Base-by-base conservation (phyloP, 1,140 invertebrate genomes). In the Ooceraea biroi region DNA sequence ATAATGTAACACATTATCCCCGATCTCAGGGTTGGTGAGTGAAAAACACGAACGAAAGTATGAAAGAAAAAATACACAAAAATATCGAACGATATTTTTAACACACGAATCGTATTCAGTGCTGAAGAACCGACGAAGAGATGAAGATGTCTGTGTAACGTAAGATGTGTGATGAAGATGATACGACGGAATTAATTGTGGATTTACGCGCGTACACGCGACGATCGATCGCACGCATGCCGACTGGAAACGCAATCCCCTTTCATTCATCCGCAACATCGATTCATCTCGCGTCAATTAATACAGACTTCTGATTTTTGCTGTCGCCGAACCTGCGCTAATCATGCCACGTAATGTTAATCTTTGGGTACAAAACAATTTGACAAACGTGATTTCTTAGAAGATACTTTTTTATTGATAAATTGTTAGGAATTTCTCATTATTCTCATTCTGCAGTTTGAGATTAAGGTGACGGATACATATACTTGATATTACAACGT, bases 211-310 rank as follows among this genome's bases (percentile, higher is more conserved):
- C 14, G 10, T 25, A 68, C n/a, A 5, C 19, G 41, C 25, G 12
- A 63, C 8, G 1, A 44, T 69, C 22, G 27, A 66, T 78, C 22
- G 10, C 48, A 25, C 44, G n/a, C 57, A 30, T 27, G 25, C 27
- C 50, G 50, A 14, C n/a, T n/a, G n/a, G n/a, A 17, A 30, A 30
- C 12, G 2, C 36, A 44, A 10, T 22, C 41, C 41, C 17, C 48
- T 14, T 8, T 76, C 63, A 69, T 69, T 68, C 63, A 78, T 68
- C 17, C n/a, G 7, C 36, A 22, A 19, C 17, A 60, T 46, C 41
- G 17, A 74, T 74, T 46, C 3, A 22, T 57, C 11, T 48, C 0
- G 12, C n/a, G 41, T 76, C 12, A 17, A 11, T 77, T n/a, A 44
- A 46, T 41, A 2, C 22, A 55, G 22, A 57, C 0, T 17, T 36